phyloP scores from a whole-genome alignment of 1,140 invertebrate genomes.

The Tyrophagus putrescentiae region DNA sequence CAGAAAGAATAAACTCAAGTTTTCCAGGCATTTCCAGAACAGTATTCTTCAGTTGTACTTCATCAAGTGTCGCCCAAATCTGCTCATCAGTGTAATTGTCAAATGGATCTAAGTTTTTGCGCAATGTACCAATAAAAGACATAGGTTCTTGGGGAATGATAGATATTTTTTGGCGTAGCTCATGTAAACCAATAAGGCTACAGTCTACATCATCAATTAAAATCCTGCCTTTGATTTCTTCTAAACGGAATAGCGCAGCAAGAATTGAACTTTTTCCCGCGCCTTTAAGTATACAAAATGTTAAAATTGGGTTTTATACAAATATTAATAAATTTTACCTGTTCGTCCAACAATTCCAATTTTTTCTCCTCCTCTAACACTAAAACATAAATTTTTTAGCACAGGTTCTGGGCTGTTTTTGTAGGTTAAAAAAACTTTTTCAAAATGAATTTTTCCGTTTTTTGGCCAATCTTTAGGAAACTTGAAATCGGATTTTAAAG shows the following conservation, averaged over 20 bases:
- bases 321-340: slow-evolving; percentile 33
- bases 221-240: slow-evolving; percentile 53
- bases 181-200: slow-evolving; percentile 46
- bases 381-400: slow-evolving; percentile 29
- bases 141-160: slow-evolving; percentile 59
- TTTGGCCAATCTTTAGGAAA: slow-evolving; percentile 53
- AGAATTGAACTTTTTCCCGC: slow-evolving; percentile 37
- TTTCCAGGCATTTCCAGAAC: slow-evolving; percentile 20
- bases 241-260: slow-evolving; percentile 20
- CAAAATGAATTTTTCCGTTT: slow-evolving; percentile 48
- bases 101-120: slow-evolving; percentile 33
- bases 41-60: slow-evolving; percentile 29
- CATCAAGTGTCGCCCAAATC: slow-evolving; percentile 30
- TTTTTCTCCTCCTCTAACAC: slow-evolving; percentile 39
- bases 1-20: slow-evolving; percentile 24
- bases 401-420: slow-evolving; percentile 40
- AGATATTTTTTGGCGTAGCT: slow-evolving; percentile 47
- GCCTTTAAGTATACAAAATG: no score
- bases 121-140: slow-evolving; percentile 36
- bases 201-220: slow-evolving; percentile 68
- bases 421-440: slow-evolving; percentile 50
- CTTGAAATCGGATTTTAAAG: slow-evolving; percentile 34
- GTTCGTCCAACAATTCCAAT: slow-evolving; percentile 55
- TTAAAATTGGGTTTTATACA: background rate
- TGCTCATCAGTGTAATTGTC: slow-evolving; percentile 27